These are phyloP conservation scores for Maccullochella peelii DNA, from an alignment of 2,113 vertebrate species.

Conservation along the genomic window DNA sequence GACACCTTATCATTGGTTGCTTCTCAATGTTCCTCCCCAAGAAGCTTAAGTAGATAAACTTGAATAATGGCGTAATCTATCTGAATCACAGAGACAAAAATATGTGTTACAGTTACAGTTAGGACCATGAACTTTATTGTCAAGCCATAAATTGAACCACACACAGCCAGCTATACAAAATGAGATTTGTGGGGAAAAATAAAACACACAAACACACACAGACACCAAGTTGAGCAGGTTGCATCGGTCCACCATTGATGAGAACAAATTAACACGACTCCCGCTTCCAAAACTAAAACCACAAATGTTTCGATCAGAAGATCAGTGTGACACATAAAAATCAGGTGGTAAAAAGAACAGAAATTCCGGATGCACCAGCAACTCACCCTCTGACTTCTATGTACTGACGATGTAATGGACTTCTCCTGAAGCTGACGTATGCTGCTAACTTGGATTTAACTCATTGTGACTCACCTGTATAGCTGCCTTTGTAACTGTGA, in stretches of 20 bases:
- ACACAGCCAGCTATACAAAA: neutral
- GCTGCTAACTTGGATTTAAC: neutral
- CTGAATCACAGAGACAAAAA: slow-evolving; percentile 2
- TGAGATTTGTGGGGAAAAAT: neutral
- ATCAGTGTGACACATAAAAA: neutral
- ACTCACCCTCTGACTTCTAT: neutral
- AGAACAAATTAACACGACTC: neutral
- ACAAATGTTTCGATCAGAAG: neutral
- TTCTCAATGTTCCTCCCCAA: too few species aligned
- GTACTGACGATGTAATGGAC: neutral
- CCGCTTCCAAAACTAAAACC: neutral
- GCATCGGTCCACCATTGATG: neutral
- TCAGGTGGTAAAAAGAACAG: neutral
- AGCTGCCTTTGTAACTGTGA: slow-evolving; percentile 17
- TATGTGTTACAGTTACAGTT: neutral
- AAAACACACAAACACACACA: neutral
- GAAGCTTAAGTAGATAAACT: neutral
- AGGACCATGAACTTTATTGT: slow-evolving; percentile 25
- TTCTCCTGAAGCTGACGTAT: neutral
- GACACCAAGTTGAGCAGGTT: neutral
- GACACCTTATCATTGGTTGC: too few species aligned
- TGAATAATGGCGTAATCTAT: neutral
- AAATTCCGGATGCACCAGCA: neutral
- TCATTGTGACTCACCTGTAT: neutral
- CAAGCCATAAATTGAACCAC: neutral